Percentiles rank a stretch among this genome's conserved stretches.
phyloP scores from a whole-genome alignment of 2,888 invertebrate species.

The Taphrorychus bicolor region DNA sequence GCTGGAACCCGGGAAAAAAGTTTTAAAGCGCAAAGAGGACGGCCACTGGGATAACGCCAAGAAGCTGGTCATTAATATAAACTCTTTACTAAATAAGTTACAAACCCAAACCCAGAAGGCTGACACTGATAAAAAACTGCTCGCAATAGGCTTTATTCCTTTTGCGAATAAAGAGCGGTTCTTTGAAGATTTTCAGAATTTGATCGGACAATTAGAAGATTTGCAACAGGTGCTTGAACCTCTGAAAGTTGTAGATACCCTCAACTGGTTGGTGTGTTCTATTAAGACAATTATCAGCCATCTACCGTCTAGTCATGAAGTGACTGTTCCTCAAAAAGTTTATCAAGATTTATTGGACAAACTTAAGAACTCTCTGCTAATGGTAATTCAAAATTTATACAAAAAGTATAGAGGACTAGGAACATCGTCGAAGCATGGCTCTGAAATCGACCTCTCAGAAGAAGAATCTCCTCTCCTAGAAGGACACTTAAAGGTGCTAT shows the following conservation, averaged over 20 bases:
- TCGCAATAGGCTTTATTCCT: slow-evolving; percentile 47
- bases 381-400: slow-evolving; percentile 47
- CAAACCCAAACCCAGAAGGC: not conserved
- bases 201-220: slow-evolving; percentile 43
- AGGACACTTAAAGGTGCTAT: slow-evolving; percentile 71
- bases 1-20: slow-evolving; percentile 44
- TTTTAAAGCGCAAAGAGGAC: slow-evolving; percentile 53
- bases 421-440: slow-evolving; percentile 12
- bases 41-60: slow-evolving; percentile 48
- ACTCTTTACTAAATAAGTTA: not conserved
- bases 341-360: slow-evolving; percentile 6
- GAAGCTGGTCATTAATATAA: slow-evolving; percentile 40
- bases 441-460: slow-evolving; percentile 51
- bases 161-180: slow-evolving; percentile 32
- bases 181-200: slow-evolving; percentile 46
- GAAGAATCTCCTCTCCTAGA: slow-evolving; percentile 64
- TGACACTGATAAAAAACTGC: no score
- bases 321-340: not conserved
- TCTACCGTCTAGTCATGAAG: not conserved
- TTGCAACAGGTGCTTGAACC: slow-evolving; percentile 46
- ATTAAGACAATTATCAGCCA: slow-evolving; percentile 8
- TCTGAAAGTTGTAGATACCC: slow-evolving; percentile 45
- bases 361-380: slow-evolving; percentile 41
- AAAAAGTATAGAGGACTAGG: slow-evolving; percentile 44
- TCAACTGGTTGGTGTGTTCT: slow-evolving; percentile 45